Conservation (phyloP, 2,888 invertebrate species). For the Mythimna impura region DNA sequence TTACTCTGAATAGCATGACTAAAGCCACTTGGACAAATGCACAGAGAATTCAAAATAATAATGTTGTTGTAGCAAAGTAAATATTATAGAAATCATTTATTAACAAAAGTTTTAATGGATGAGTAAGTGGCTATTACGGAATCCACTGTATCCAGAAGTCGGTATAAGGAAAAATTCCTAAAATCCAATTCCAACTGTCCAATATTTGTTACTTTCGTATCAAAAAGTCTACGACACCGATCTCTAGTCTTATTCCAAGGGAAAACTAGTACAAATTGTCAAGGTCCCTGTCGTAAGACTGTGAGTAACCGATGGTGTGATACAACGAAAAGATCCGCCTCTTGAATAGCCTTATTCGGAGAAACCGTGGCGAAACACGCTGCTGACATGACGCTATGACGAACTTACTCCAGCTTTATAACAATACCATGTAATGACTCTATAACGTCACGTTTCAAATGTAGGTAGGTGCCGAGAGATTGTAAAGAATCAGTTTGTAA, state of each 20-base stretch:
- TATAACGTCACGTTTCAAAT: slow-evolving; percentile 21
- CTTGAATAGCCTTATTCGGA: slow-evolving; percentile 77
- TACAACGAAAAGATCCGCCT: slow-evolving; percentile 75
- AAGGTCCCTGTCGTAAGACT: slow-evolving; percentile 75
- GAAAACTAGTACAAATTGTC: slow-evolving; percentile 44
- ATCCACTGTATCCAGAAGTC: not conserved
- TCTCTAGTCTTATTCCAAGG: slow-evolving; percentile 18
- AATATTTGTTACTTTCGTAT: not conserved
- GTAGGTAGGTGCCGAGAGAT: slow-evolving; percentile 29
- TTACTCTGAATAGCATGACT: slow-evolving; percentile 5
- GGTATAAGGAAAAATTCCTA: too few relatives aligned
- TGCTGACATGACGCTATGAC: slow-evolving; percentile 53
- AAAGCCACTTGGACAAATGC: not conserved
- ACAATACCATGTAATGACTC: slow-evolving; percentile 38
- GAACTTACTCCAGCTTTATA: slow-evolving; percentile 45
- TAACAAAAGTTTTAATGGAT: not conserved
- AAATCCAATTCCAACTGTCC: not conserved
- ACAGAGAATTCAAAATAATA: slow-evolving; percentile 22
- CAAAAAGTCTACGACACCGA: not conserved
- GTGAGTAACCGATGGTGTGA: slow-evolving; percentile 72
- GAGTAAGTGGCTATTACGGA: not conserved
- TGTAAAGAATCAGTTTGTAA: not conserved
- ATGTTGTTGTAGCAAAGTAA: not conserved
- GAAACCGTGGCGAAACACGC: slow-evolving; percentile 74
- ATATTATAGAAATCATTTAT: slow-evolving; percentile 17